phyloP scores from a whole-genome alignment of 2,888 invertebrate genomes.

The Ophioninae sp. region DNA sequence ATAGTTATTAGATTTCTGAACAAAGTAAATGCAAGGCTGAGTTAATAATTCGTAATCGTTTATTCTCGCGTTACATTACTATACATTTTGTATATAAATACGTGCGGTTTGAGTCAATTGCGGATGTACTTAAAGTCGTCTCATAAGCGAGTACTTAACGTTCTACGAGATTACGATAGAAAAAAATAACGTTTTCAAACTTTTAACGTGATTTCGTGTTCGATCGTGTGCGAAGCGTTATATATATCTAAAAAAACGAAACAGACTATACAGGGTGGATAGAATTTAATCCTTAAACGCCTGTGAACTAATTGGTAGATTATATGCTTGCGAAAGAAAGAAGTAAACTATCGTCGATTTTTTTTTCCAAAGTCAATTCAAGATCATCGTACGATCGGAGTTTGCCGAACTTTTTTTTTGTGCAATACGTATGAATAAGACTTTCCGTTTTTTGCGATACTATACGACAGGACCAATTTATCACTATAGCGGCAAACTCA shows the following conservation, averaged over 20 bases:
- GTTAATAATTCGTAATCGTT: constrained; percentile 65
- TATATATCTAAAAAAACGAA: constrained; percentile 13
- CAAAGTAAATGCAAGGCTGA: constrained; percentile 73
- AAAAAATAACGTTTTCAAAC: constrained; percentile 21
- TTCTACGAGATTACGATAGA: constrained; percentile 21
- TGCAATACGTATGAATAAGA: constrained; percentile 42
- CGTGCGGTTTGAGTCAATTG: constrained; percentile 36
- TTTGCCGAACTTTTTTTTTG: constrained; percentile 31
- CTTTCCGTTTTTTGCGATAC: constrained; percentile 29
- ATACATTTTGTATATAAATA: constrained; percentile 32
- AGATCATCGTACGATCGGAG: constrained; percentile 25
- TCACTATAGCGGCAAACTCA: constrained; percentile 38
- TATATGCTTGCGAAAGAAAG: constrained; percentile 16
- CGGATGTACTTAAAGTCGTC: constrained; percentile 33
- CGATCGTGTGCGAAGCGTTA: constrained; percentile 38
- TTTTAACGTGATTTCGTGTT: constrained; percentile 23
- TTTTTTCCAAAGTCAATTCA: constrained; percentile 46
- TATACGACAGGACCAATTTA: constrained; percentile 56
- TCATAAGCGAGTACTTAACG: constrained; percentile 41
- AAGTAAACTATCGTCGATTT: constrained; percentile 26
- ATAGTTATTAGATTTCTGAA: constrained; percentile 67
- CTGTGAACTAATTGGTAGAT: constrained; percentile 46
- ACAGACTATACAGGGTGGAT: constrained; percentile 55
- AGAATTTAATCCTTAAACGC: constrained; percentile 52
- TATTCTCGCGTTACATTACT: constrained; percentile 59